These are phyloP conservation scores for Esox niger DNA, from an alignment of 2,113 vertebrate species.

Conservation along the genomic window DNA sequence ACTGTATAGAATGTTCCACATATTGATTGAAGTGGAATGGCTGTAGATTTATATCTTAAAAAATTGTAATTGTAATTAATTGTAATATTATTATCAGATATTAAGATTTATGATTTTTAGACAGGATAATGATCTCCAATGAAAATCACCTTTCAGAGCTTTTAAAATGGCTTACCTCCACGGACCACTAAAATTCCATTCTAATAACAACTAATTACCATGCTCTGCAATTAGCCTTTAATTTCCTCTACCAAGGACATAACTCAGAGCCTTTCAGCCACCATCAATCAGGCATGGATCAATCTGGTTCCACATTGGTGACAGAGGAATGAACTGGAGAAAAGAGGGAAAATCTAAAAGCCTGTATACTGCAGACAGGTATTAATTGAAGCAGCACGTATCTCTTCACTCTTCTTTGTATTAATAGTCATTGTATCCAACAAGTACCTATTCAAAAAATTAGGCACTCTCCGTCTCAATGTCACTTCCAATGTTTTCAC, in stretches of 20 bases:
- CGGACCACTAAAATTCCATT: constrained; percentile 21
- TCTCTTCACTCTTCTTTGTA: neutral
- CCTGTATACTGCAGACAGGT: neutral
- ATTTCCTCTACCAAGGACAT: constrained; percentile 24
- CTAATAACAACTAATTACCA: constrained; percentile 32
- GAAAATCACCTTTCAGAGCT: constrained; percentile 20
- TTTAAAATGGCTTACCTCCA: constrained; percentile 22
- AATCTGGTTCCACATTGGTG: neutral
- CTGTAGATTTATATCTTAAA: neutral
- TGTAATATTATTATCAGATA: constrained; percentile 5
- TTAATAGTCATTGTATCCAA: constrained; percentile 4
- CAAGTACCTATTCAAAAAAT: too few relatives aligned
- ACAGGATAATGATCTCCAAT: constrained; percentile 24
- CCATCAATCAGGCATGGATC: neutral
- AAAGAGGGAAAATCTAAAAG: neutral
- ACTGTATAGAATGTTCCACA: too few relatives aligned
- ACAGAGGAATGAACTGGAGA: neutral
- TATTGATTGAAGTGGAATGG: too few relatives aligned
- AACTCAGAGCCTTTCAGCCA: constrained; percentile 8
- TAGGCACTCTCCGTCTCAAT: constrained; percentile 39
- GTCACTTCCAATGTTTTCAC: constrained; percentile 60
- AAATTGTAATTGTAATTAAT: constrained; percentile 1
- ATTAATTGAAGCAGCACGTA: too few relatives aligned
- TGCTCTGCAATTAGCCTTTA: constrained; percentile 40
- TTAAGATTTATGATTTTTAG: constrained; percentile 9